These are phyloP conservation scores for Hololepta plana DNA, from an alignment of 2,888 invertebrate species.

Conservation along the genomic window DNA sequence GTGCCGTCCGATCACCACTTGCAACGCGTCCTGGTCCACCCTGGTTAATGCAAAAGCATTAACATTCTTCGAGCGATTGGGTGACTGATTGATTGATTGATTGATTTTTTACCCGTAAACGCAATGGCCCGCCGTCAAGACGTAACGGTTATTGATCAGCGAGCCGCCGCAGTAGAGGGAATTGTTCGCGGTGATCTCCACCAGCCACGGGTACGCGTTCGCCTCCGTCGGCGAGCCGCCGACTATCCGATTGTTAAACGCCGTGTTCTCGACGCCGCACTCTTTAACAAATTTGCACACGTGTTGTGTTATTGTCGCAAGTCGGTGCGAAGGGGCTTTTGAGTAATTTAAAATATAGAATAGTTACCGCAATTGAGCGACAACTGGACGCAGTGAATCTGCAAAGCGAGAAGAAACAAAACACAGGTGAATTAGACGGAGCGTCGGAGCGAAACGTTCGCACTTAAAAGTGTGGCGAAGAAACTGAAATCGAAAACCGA, in stretches of 20 bases:
- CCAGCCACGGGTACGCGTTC: slow-evolving; percentile 37
- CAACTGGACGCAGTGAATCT: no score
- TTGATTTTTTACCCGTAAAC: slow-evolving; percentile 29
- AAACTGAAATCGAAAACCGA: no score
- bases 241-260: slow-evolving; percentile 29
- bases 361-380: no score
- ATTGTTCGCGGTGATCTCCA: slow-evolving; percentile 28
- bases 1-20: slow-evolving; percentile 6
- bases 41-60: slow-evolving; percentile 4
- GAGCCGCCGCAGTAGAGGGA: slow-evolving; percentile 35
- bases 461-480: no score
- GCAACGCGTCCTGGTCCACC: slow-evolving; percentile 1
- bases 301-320: not conserved
- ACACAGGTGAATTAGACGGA: no score
- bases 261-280: slow-evolving; percentile 17
- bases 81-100: not conserved
- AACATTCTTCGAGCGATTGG: not conserved
- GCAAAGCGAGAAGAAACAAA: no score
- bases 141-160: slow-evolving; percentile 33
- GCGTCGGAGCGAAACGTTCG: no score
- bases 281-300: slow-evolving; percentile 13
- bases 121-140: slow-evolving; percentile 40
- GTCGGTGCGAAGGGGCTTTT: no score
- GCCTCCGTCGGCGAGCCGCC: slow-evolving; percentile 32
- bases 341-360: no score